These are phyloP conservation scores for Neocloeon triangulifer DNA, from an alignment of 1,140 invertebrate species.

Conservation along the genomic window DNA sequence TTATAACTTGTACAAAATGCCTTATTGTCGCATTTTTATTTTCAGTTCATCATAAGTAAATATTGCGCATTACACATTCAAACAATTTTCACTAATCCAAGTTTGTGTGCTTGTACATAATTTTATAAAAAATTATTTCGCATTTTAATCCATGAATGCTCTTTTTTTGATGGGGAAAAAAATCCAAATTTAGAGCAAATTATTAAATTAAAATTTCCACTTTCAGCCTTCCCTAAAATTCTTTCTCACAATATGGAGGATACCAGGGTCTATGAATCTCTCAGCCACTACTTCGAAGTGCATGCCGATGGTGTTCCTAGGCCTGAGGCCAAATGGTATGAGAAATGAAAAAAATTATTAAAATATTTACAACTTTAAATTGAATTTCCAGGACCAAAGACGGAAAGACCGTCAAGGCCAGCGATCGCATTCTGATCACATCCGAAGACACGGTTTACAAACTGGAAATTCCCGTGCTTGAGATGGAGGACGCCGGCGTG, in stretches of 20 bases:
- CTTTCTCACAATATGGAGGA: slow-evolving; percentile 46
- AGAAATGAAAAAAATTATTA: not conserved
- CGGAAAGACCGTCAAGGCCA: slow-evolving; percentile 32
- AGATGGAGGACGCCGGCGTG: slow-evolving; percentile 35
- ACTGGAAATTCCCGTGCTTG: slow-evolving; percentile 16
- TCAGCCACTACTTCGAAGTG: slow-evolving; percentile 45
- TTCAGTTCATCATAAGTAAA: too few species aligned
- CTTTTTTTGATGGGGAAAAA: not conserved
- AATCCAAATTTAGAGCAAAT: not conserved
- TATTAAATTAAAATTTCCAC: slow-evolving; percentile 2
- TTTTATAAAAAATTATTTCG: too few species aligned
- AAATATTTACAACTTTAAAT: not conserved
- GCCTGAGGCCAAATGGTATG: slow-evolving; percentile 49
- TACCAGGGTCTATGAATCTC: slow-evolving; percentile 46
- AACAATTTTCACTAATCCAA: too few species aligned
- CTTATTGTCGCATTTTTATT: too few species aligned
- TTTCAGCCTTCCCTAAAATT: slow-evolving; percentile 48
- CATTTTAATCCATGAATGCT: not conserved
- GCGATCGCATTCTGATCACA: slow-evolving; percentile 33
- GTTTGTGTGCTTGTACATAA: too few species aligned
- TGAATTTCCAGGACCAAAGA: slow-evolving; percentile 26
- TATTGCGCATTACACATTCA: too few species aligned
- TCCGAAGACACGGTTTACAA: slow-evolving; percentile 48
- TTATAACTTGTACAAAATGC: too few species aligned
- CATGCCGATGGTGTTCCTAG: slow-evolving; percentile 45